Percentiles rank a stretch among this genome's conserved stretches.
These are phyloP conservation scores for Thunnus maccoyii DNA, from an alignment of 2,113 vertebrate species.

Conservation along the genomic window DNA sequence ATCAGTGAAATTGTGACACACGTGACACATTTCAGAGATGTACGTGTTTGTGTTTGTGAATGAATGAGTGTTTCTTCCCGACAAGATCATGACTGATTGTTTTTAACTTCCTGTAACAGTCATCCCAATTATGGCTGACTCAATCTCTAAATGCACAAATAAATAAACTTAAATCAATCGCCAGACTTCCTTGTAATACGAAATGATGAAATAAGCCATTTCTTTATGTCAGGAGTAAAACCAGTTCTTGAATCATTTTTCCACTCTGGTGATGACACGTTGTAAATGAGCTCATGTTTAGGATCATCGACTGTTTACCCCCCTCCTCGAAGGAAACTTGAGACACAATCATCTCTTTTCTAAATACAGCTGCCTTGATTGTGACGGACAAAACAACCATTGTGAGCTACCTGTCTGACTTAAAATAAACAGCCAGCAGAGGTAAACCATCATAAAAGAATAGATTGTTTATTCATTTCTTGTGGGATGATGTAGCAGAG, in stretches of 20 bases:
- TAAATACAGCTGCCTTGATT: conserved; percentile 32
- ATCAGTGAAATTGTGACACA: neutral
- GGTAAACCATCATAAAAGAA: conserved; percentile 25
- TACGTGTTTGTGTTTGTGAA: neutral
- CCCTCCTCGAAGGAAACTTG: conserved; percentile 41
- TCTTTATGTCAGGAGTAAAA: neutral
- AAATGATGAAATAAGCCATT: conserved; percentile 4
- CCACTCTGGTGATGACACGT: conserved; percentile 20
- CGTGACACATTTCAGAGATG: too few relatives aligned
- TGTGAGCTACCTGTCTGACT: conserved; percentile 35
- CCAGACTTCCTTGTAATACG: neutral
- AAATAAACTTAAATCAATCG: neutral
- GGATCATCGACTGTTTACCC: conserved; percentile 9
- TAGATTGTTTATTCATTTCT: conserved; percentile 49
- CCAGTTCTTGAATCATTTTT: conserved; percentile 27
- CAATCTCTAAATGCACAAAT: conserved; percentile 5
- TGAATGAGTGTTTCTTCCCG: conserved; percentile 2
- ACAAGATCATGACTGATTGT: neutral
- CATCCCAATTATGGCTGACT: neutral
- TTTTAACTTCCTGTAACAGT: conserved; percentile 13
- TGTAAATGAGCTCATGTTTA: conserved; percentile 35
- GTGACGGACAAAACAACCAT: conserved; percentile 55
- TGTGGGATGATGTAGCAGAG: conserved; percentile 33
- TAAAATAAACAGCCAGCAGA: conserved; percentile 45
- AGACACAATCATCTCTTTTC: conserved; percentile 48